These are phyloP conservation scores for Mus spretus DNA, from an alignment of 2,797 vertebrate genomes.

Conservation along the genomic window DNA sequence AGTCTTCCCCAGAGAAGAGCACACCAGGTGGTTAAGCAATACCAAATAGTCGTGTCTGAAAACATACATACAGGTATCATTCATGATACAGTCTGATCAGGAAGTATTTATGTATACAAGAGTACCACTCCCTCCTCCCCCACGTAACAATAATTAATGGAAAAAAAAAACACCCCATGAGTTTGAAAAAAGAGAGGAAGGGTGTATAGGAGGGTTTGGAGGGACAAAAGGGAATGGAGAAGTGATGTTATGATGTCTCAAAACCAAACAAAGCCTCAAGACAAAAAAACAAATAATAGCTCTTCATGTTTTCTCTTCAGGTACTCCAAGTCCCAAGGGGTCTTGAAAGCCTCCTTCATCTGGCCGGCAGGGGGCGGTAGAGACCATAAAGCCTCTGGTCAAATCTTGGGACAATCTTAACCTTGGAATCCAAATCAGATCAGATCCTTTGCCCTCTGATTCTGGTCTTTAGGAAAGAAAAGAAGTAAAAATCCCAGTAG, in stretches of 20 bases:
- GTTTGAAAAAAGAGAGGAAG: too few relatives aligned
- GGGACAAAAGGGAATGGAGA: neutral
- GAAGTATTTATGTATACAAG: neutral
- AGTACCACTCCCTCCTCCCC: too few relatives aligned
- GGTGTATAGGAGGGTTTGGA: neutral
- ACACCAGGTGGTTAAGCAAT: neutral
- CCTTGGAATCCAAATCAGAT: neutral
- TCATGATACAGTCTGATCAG: too few relatives aligned
- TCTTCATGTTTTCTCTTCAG: neutral
- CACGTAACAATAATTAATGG: neutral
- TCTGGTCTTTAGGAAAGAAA: conserved; percentile 3
- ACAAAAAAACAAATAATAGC: neutral
- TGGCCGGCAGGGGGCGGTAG: conserved; percentile 67
- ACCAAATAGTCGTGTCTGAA: neutral
- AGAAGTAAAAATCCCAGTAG: neutral
- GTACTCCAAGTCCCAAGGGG: neutral
- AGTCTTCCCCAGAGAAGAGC: neutral
- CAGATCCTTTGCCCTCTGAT: neutral
- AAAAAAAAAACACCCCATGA: neutral
- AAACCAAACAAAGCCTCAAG: neutral
- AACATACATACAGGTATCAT: neutral
- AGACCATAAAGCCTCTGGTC: conserved; percentile 65
- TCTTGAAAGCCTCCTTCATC: neutral
- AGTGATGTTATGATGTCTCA: neutral
- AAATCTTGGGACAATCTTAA: neutral